phyloP scores from a whole-genome alignment of 2,888 invertebrate species.

The Zaprionus lineosus region DNA sequence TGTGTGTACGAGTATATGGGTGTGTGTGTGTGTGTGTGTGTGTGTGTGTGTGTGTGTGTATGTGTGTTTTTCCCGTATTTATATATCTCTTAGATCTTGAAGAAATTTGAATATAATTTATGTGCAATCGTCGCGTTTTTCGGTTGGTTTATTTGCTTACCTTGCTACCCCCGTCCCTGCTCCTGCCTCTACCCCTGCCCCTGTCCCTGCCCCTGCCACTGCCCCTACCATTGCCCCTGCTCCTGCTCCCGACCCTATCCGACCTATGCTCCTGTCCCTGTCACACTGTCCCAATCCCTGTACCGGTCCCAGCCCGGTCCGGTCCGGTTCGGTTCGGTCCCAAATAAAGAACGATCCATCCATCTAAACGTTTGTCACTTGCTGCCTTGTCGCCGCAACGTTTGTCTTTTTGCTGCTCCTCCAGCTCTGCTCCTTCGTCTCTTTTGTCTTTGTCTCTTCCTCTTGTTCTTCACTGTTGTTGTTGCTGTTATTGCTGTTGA shows the following conservation, averaged over 20 bases:
- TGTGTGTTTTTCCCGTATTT: constrained; percentile 64
- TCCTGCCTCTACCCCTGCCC: not conserved
- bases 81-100: constrained; percentile 76
- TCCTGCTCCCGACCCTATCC: not conserved
- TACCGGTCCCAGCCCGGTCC: not conserved
- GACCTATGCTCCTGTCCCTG: constrained; percentile 10
- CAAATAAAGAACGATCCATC: constrained; percentile 71
- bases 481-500: constrained; percentile 15
- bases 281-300: not conserved
- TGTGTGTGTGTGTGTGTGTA: constrained; percentile 25
- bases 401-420: constrained; percentile 65
- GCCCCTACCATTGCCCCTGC: not conserved
- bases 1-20: constrained; percentile 3
- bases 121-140: constrained; percentile 77
- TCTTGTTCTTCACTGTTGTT: constrained; percentile 5
- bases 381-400: constrained; percentile 72
- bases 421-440: constrained; percentile 70
- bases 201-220: not conserved
- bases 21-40: constrained; percentile 11
- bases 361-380: constrained; percentile 77
- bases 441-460: constrained; percentile 37
- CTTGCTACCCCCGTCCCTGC: constrained; percentile 11
- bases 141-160: constrained; percentile 68
- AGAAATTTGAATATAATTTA: constrained; percentile 80
- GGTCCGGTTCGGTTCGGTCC: constrained; percentile 32